Evolutionary conservation across 2,888 invertebrate genomes (phyloP).

Genomic region (Cacoxenus indagator): DNA sequence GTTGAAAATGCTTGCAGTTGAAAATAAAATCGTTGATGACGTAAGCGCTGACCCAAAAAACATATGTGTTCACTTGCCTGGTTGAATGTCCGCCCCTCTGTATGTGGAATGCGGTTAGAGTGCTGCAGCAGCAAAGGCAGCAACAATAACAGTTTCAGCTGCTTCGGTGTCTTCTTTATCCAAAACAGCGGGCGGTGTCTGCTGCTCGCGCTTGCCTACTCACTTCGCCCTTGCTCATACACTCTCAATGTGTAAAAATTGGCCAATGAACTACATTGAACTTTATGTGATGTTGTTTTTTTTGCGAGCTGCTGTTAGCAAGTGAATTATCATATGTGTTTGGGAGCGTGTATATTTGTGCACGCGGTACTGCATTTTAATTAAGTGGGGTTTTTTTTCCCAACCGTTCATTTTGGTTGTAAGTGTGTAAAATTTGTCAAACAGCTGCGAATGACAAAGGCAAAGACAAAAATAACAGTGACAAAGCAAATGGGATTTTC

Average conservation of each 20-base stretch:
- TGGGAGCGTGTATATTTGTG: not conserved
- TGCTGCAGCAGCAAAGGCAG: constrained; percentile 36
- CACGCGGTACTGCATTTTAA: not conserved
- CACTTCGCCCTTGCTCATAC: constrained; percentile 56
- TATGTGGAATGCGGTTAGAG: constrained; percentile 40
- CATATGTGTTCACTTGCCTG: constrained; percentile 25
- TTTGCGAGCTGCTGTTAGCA: not conserved
- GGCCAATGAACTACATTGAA: constrained; percentile 65
- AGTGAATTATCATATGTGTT: not conserved
- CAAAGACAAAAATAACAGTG: not conserved
- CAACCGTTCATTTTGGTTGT: not conserved
- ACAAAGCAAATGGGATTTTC: not conserved
- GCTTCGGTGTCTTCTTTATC: constrained; percentile 30
- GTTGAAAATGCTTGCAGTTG: not conserved
- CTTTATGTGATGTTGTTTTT: constrained; percentile 34
- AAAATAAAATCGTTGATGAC: constrained; percentile 41
- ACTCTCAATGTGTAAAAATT: constrained; percentile 54
- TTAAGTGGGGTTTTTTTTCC: not conserved
- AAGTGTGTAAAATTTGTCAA: not conserved
- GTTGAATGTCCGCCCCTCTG: not conserved
- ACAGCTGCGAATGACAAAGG: constrained; percentile 23
- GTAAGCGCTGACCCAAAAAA: constrained; percentile 62
- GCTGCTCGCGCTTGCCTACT: constrained; percentile 35
- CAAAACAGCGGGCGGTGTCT: constrained; percentile 23
- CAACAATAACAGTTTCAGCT: constrained; percentile 14